phyloP scores from a whole-genome alignment of 2,113 vertebrate species.

The Thinocorus orbignyianus region DNA sequence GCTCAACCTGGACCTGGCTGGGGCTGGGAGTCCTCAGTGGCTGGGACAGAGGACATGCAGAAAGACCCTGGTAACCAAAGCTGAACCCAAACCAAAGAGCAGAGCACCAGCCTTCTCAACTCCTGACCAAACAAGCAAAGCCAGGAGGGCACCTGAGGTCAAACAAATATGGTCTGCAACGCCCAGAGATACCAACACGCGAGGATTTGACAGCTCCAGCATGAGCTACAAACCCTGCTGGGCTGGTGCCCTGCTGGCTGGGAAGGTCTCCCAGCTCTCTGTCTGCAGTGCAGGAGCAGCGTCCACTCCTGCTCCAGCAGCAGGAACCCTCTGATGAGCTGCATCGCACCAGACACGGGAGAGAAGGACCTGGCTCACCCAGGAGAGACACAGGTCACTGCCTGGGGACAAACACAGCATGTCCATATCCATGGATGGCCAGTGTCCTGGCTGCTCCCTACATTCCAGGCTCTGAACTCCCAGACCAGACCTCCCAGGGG shows the following conservation, averaged over 20 bases:
- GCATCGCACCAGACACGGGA: accelerated
- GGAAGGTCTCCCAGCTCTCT: neutral
- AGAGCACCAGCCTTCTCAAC: neutral
- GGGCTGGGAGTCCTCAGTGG: neutral
- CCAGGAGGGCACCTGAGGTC: slow-evolving; percentile 2
- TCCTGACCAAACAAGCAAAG: neutral
- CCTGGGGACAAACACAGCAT: neutral
- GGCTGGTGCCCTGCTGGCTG: neutral
- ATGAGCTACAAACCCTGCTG: neutral
- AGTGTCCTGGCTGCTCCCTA: neutral
- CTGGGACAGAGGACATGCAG: neutral
- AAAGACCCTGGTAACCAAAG: neutral
- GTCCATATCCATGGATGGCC: accelerated
- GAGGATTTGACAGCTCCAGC: neutral
- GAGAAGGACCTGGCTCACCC: neutral
- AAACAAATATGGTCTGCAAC: neutral
- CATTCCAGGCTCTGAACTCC: neutral
- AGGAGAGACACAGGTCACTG: accelerated
- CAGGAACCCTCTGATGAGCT: neutral
- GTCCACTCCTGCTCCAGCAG: neutral
- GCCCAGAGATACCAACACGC: neutral
- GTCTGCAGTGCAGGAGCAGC: neutral
- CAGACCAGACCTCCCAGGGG: too few species aligned
- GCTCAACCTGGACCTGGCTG: neutral
- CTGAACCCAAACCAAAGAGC: neutral